A percentile compares a stretch with the other conserved stretches of the same genome.
These are phyloP conservation scores for Drosophila asahinai DNA, from an alignment of 1,140 invertebrate species.

Conservation along the genomic window DNA sequence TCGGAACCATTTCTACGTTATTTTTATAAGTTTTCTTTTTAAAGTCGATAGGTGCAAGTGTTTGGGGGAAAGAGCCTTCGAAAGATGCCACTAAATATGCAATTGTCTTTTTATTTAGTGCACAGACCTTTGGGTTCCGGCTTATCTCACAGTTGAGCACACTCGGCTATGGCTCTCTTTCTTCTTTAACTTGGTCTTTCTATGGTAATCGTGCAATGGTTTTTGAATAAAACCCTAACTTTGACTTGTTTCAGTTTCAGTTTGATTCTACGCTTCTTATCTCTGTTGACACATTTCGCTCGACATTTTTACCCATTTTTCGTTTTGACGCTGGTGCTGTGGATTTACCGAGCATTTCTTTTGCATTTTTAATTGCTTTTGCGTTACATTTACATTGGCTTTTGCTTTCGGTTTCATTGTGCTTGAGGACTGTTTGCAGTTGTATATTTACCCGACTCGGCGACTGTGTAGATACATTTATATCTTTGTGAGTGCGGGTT, in stretches of 20 bases:
- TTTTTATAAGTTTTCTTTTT: no score
- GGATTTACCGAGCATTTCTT: slow-evolving; percentile 32
- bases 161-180: background rate
- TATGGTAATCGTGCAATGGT: slow-evolving; percentile 11
- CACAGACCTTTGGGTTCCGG: background rate
- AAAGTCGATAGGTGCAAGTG: no score
- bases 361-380: slow-evolving; percentile 67
- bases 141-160: background rate
- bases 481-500: slow-evolving; percentile 29
- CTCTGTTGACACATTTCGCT: slow-evolving; percentile 57
- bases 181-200: background rate
- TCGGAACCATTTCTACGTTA: no score
- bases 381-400: slow-evolving; percentile 50
- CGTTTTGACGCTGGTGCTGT: background rate
- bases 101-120: no score
- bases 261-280: slow-evolving; percentile 24
- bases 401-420: slow-evolving; percentile 49
- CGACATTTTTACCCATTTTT: slow-evolving; percentile 26
- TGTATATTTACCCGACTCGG: slow-evolving; percentile 49
- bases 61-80: no score
- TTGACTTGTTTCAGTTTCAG: slow-evolving; percentile 29
- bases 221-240: slow-evolving; percentile 2
- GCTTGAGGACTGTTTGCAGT: slow-evolving; percentile 47
- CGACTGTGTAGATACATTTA: slow-evolving; percentile 28
- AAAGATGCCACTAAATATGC: no score